Percentiles rank a stretch among this genome's conserved stretches.
Evolutionary conservation across 2,113 vertebrate genomes (phyloP).

Genomic region (Cacatua alba): DNA sequence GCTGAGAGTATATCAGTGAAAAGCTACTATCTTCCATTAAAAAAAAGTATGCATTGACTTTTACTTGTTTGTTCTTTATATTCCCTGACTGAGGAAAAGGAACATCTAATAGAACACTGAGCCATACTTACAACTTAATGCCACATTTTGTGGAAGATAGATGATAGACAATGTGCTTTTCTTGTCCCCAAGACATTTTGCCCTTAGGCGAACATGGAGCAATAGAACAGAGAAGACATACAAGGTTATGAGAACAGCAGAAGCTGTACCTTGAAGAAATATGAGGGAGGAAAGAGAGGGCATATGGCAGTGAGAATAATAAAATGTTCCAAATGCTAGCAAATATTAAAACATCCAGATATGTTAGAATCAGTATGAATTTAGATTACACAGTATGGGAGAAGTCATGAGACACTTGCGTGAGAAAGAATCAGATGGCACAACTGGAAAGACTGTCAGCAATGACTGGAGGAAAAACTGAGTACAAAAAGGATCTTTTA

Average conservation of each 20-base stretch:
- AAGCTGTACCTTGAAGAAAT: conserved; percentile 20
- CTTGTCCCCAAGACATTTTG: background rate
- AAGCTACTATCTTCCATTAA: background rate
- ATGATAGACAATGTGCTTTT: background rate
- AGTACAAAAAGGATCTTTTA: conserved; percentile 10
- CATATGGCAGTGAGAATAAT: background rate
- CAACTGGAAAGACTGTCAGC: conserved; percentile 7
- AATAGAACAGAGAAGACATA: background rate
- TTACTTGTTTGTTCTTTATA: background rate
- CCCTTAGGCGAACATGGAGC: background rate
- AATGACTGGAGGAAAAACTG: background rate
- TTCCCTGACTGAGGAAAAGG: background rate
- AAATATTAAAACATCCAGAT: conserved; percentile 22
- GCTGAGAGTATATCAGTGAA: background rate
- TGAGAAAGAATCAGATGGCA: conserved; percentile 46
- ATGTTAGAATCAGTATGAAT: background rate
- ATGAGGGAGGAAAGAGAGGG: background rate
- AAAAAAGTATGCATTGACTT: background rate
- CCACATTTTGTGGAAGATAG: background rate
- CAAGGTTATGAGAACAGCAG: background rate
- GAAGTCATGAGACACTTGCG: conserved; percentile 8
- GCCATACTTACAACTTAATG: background rate
- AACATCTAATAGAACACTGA: background rate
- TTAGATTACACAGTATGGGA: background rate
- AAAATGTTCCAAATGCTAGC: conserved; percentile 14